These are phyloP conservation scores for Yponomeuta evonymella DNA, from an alignment of 2,888 invertebrate species.

Conservation along the genomic window DNA sequence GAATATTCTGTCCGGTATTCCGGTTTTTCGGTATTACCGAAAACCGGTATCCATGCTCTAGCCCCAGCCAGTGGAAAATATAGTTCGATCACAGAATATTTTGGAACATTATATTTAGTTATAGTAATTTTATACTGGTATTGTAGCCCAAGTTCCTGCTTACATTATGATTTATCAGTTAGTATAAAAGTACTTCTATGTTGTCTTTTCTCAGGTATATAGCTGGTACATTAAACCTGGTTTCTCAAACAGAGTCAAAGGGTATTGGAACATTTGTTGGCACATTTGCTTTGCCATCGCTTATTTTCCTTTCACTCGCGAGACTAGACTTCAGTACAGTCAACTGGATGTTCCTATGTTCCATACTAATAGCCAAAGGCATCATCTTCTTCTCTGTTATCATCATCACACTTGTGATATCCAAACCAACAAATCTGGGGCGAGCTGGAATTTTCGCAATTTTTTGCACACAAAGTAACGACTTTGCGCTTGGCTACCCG, in stretches of 20 bases:
- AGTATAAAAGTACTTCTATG: neutral
- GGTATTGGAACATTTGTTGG: constrained; percentile 95
- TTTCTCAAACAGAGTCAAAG: constrained; percentile 88
- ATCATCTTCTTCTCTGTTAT: constrained; percentile 89
- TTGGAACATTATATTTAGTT: too few species aligned
- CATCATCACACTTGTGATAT: constrained; percentile 84
- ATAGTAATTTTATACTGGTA: too few species aligned
- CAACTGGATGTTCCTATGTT: constrained; percentile 93
- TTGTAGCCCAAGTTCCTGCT: too few species aligned
- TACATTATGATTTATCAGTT: neutral
- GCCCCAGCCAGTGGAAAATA: too few species aligned
- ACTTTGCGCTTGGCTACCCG: constrained; percentile 97
- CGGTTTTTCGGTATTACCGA: too few species aligned
- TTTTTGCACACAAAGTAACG: constrained; percentile 97
- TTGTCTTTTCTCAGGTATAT: constrained; percentile 79
- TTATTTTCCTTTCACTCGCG: constrained; percentile 93
- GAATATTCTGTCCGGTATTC: too few species aligned
- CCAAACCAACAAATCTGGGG: constrained; percentile 87
- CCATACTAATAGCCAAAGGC: constrained; percentile 90
- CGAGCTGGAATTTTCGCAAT: constrained; percentile 94
- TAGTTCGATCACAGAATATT: too few species aligned
- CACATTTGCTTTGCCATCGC: constrained; percentile 92
- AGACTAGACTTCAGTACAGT: constrained; percentile 88
- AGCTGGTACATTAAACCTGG: constrained; percentile 88
- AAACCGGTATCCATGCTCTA: too few species aligned